phyloP scores from a whole-genome alignment of 64 coral and sea anemone genomes.

The Catalaphyllia jardinei region DNA sequence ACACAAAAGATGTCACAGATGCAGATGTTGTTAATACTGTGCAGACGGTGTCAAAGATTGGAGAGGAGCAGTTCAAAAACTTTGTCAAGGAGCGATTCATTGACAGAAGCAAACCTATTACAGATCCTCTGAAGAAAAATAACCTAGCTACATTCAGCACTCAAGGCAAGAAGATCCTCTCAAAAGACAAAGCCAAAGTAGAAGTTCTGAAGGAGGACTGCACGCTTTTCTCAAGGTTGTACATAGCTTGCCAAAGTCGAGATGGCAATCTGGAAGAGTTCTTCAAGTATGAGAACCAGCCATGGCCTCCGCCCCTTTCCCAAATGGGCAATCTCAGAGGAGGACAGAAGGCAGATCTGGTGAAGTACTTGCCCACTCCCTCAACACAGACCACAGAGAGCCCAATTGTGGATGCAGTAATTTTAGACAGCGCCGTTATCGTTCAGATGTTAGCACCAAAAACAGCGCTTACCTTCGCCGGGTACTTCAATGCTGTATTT shows the following conservation, averaged over 20 bases:
- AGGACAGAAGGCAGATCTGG: conserved; percentile 28
- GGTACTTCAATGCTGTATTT: not conserved
- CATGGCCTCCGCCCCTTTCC: not conserved
- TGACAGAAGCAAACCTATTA: too few relatives aligned
- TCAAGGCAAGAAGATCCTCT: not conserved
- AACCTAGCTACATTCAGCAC: not conserved
- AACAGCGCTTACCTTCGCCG: not conserved
- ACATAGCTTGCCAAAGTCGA: conserved; percentile 10
- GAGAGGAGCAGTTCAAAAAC: too few relatives aligned
- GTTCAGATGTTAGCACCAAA: conserved; percentile 10
- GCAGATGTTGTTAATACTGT: too few relatives aligned
- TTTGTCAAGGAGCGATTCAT: too few relatives aligned
- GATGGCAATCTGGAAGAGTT: conserved; percentile 36
- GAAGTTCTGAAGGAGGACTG: not conserved
- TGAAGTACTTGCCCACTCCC: not conserved
- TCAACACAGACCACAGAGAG: not conserved
- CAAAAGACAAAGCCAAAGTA: conserved; percentile 1
- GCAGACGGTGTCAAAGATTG: too few relatives aligned
- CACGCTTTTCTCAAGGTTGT: not conserved
- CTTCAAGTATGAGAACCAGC: not conserved
- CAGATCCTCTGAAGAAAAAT: too few relatives aligned
- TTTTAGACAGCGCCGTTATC: conserved; percentile 1
- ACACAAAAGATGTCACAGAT: too few relatives aligned
- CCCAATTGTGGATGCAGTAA: not conserved
- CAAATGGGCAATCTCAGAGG: not conserved